These are phyloP conservation scores for Dendronephthya gigantea DNA, from an alignment of 64 coral and sea anemone species.

Conservation along the genomic window DNA sequence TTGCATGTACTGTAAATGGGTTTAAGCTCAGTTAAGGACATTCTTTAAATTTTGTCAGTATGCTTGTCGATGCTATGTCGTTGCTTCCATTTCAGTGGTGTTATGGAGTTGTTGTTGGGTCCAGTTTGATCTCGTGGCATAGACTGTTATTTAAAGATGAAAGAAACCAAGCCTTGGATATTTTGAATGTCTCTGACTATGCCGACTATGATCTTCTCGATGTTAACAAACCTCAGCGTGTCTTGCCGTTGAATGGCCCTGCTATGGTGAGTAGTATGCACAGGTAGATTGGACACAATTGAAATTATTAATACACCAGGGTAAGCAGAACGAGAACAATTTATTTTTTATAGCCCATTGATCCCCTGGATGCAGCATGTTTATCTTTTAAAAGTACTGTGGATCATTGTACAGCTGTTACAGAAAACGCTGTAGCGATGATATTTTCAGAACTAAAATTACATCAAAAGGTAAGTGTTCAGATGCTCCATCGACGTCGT, in stretches of 20 bases:
- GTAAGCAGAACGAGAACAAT: background rate
- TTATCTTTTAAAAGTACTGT: background rate
- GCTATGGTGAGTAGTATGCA: background rate
- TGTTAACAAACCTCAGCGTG: background rate
- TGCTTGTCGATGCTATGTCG: no score
- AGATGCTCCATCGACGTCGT: background rate
- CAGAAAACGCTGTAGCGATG: conserved; percentile 8
- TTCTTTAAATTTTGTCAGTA: no score
- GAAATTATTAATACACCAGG: no score
- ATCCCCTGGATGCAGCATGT: background rate
- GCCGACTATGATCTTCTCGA: background rate
- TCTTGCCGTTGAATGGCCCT: background rate
- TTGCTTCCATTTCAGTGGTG: background rate
- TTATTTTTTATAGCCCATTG: background rate
- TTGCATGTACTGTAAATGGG: no score
- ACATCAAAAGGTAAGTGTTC: background rate
- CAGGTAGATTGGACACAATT: no score
- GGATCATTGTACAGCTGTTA: background rate
- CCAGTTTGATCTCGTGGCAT: background rate
- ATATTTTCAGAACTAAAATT: background rate
- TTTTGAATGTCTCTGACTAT: no score
- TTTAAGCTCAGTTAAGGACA: no score
- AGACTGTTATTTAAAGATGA: background rate
- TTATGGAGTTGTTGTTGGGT: background rate
- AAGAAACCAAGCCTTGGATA: background rate